These are phyloP conservation scores for Blastobasis lacticolella DNA, from an alignment of 2,888 invertebrate species.

Conservation along the genomic window DNA sequence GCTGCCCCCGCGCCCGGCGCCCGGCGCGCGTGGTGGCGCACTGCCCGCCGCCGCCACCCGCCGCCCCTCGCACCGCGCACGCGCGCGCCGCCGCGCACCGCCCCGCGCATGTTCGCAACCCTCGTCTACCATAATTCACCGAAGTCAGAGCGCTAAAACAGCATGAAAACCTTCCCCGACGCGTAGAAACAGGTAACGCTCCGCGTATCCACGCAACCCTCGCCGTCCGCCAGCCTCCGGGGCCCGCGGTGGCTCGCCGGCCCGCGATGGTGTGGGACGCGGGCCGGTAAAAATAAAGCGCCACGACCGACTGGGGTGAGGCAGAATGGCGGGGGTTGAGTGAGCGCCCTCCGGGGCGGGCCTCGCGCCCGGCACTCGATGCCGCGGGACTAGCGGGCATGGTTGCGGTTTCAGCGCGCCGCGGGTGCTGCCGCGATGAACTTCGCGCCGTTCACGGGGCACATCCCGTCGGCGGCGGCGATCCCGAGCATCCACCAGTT, in stretches of 20 bases:
- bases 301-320: constrained; percentile 67
- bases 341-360: constrained; percentile 23
- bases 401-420: neutral
- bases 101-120: constrained; percentile 45
- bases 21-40: constrained; percentile 20
- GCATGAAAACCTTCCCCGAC: constrained; percentile 41
- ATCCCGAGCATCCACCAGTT: constrained; percentile 90
- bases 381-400: too few species aligned
- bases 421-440: constrained; percentile 74
- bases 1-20: constrained; percentile 17
- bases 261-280: constrained; percentile 60
- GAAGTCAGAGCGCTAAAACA: constrained; percentile 49
- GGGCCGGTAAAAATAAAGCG: constrained; percentile 71
- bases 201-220: constrained; percentile 10
- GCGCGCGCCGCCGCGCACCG: constrained; percentile 38
- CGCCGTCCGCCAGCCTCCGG: neutral
- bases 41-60: constrained; percentile 1
- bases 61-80: constrained; percentile 9
- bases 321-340: constrained; percentile 71
- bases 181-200: constrained; percentile 44
- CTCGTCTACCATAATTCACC: constrained; percentile 48
- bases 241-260: constrained; percentile 8
- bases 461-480: constrained; percentile 82
- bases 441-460: constrained; percentile 89
- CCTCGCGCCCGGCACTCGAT: too few species aligned